Evolutionary conservation across 2,797 vertebrate genomes (phyloP), one percentile per base, ranked within the genome.

Genomic region (Rhynchonycteris naso): DNA sequence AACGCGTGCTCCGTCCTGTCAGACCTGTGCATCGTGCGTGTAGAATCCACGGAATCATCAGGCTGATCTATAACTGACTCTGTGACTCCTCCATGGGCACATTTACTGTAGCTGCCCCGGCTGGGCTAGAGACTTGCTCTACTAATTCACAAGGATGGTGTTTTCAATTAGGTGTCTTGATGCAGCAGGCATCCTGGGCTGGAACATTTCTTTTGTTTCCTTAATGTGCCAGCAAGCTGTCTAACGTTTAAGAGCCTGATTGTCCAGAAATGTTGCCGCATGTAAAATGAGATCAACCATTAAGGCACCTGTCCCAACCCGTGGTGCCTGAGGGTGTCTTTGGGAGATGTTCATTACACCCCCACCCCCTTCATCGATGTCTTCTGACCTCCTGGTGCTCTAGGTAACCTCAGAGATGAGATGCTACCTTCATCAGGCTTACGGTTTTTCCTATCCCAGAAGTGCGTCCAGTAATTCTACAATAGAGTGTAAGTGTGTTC

Each of bases 151-250:
- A 7, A 1, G 50, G 87, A 88, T 2, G 1, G 10, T 68, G 86
- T 54, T 87, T 95, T 93, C 87, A 94, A 96, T 90, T 47, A 88
- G 94, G 84, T 38, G 69, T 94, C 87, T 78, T 16, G 50, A 54
- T 52, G 11, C 95, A 91, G 95, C 90, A 78, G 93, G 84, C 30
- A 8, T 65, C 75, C 56, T 18, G 5, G 56, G 58, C 66, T 86
- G 43, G 72, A 93, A 78, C 84, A 35, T 74, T 72, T 68, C 90
- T 88, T 91, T 61, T 18, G 78, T 79, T 78, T 93, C 87, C 80
- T 38, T 68, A 65, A 59, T 74, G 83, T 71, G 58, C 75, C 88
- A 86, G 69, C 21, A 4, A 92, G 88, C 76, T 59, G 84, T 75
- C 91, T 88, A 68, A 52, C 78, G 63, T 66, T 24, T 8, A 74